Evolutionary conservation across 2,888 invertebrate species (phyloP), one percentile per base, ranked within the genome.

Genomic region (Agrochola circellaris): DNA sequence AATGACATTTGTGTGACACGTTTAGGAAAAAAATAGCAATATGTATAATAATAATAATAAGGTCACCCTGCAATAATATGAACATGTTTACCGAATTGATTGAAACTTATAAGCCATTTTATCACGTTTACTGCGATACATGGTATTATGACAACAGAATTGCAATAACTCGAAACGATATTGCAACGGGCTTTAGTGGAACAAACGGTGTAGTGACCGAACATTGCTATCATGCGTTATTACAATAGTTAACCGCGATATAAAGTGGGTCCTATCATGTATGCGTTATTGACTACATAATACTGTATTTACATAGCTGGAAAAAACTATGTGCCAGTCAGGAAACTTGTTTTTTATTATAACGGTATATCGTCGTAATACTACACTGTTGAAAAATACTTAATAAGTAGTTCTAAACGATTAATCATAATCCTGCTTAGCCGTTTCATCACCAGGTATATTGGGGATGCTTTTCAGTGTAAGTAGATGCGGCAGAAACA

Each of bases 161-260:
- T 85, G 51, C 65, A 75, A 72, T 66, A 62, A 73, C 34, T 56
- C 17, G 70, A 69, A 64, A 75, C 82, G 64, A 61, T 72, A 75
- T 67, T 69, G 58, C 81, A 80, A 75, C 61, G 51, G 74, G 51
- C 54, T 51, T 70, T 69, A 74, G n/a, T 81, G 58, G 67, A 75
- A 83, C 69, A 66, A 82, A 73, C 66, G 62, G 56, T 73, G 62
- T 60, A 67, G 69, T 67, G 73, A 82, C 77, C 45, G 70, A 73
- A 77, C 60, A 73, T 85, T 70, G 70, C 48, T 70, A 64, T 82
- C 69, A 77, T 60, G 61, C 69, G 42, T 81, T 73, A 70, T 73
- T 73, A 76, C 69, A 76, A 81, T 76, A 85, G 56, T 73, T 51
- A 81, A 84, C 75, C 62, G 72, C 68, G 58, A 66, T 69, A 80